Evolutionary conservation across 2,113 vertebrate genomes (phyloP), one percentile per base, ranked within the genome.

Genomic region (Fregata magnificens): DNA sequence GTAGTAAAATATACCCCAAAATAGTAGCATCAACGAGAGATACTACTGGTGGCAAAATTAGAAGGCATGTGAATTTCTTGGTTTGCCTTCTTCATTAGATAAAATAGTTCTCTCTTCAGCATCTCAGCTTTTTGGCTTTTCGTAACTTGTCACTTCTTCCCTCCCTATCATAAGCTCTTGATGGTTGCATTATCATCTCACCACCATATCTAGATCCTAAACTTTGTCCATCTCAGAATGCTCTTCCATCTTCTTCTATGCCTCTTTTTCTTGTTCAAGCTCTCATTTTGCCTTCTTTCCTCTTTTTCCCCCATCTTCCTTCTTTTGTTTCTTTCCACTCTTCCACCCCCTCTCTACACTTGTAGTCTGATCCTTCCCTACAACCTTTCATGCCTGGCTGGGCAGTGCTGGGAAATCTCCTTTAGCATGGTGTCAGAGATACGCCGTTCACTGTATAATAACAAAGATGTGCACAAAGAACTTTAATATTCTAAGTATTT

Each of bases 271-370:
- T 53, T 47, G 9, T 42, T 42, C n/a, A 65, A 34, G 14, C 11
- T 66, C 15, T 61, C 16, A 38, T 61, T 71, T 62, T 78, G 8
- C 3, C 13, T 59, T 45, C 40, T 66, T 65, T 44, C 8, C 10
- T 38, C 18, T 26, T 21, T 36, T 21, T 6, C 4, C 21, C 7
- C 9, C 2, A 0, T n/a, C 10, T 19, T 25, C 24, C 34, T 59
- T 50, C 25, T 24, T 52, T 22, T 67, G 22, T 24, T 38, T 38
- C 19, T 38, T 80, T 70, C 18, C 16, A 32, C 11, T 36, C 17
- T 66, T 86, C 12, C 45, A 12, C n/a, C 9, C 20, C 12, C 15
- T 36, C n/a, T 38, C 31, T 69, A 38, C 9, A 26, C 29, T 80
- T 72, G 18, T 5, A 63, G 20, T 63, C 59, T 38, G 47, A 79